Evolutionary conservation across 2,113 vertebrate species (phyloP).

Genomic region (Pelecanoides urinatrix): DNA sequence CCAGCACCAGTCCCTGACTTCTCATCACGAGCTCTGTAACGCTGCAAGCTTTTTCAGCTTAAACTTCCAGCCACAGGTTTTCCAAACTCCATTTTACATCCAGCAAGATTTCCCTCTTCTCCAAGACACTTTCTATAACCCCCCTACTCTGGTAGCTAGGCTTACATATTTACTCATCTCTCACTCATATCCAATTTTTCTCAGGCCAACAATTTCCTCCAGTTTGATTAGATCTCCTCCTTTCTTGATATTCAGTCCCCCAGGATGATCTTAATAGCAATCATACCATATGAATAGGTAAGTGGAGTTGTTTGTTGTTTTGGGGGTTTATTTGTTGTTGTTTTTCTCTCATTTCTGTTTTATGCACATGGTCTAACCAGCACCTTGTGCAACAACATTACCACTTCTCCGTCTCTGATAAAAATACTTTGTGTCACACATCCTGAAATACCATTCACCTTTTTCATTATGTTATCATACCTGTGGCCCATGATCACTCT

Average conservation of each 20-base stretch:
- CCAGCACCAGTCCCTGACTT: background rate
- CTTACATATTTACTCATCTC: background rate
- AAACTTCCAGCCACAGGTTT: background rate
- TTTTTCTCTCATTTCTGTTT: background rate
- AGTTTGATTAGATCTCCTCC: background rate
- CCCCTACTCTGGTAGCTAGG: background rate
- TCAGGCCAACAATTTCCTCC: background rate
- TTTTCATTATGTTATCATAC: background rate
- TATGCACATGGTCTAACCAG: background rate
- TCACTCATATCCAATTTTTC: background rate
- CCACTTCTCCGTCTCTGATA: background rate
- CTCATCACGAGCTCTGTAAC: background rate
- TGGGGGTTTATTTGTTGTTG: no score
- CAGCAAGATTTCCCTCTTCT: background rate
- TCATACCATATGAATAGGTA: background rate
- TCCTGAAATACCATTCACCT: background rate
- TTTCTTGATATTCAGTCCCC: background rate
- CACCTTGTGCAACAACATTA: background rate
- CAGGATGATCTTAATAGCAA: background rate
- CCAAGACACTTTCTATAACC: background rate
- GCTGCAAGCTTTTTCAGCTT: background rate
- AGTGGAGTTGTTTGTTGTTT: rapidly evolving
- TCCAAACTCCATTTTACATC: background rate
- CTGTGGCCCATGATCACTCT: background rate
- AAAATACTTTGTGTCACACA: background rate